Conservation (phyloP, 2,797 vertebrate genomes). For the Peromyscus eremicus region DNA sequence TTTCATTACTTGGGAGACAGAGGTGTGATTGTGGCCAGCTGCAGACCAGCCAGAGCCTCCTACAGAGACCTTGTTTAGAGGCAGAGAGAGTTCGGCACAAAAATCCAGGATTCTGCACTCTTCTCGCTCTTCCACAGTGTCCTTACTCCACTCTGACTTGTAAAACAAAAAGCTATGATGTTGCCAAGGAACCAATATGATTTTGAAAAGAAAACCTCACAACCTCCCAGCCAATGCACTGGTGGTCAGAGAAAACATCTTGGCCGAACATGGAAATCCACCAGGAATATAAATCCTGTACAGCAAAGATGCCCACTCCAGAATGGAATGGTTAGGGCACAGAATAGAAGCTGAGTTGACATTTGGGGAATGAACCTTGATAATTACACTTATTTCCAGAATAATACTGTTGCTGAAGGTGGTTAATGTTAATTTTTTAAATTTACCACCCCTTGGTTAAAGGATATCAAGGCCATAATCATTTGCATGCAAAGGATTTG, state of each 20-base stretch:
- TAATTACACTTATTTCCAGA: slow-evolving; percentile 2
- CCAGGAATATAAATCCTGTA: not conserved
- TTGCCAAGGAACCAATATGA: not conserved
- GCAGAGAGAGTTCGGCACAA: not conserved
- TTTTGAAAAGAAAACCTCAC: not conserved
- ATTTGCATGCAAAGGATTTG: not conserved
- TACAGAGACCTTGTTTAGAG: not conserved
- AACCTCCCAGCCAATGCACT: not conserved
- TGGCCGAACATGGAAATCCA: not conserved
- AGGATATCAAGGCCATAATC: not conserved
- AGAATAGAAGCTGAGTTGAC: not conserved
- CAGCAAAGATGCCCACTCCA: not conserved
- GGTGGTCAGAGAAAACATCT: not conserved
- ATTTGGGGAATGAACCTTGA: not conserved
- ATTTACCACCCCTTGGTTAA: not conserved
- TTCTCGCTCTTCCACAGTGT: not conserved
- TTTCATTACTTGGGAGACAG: not conserved
- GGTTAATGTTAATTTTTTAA: not conserved
- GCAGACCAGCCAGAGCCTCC: not conserved
- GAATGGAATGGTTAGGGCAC: not conserved
- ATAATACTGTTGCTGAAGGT: slow-evolving; percentile 2
- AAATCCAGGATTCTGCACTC: not conserved
- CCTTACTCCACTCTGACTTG: not conserved
- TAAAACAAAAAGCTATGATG: not conserved
- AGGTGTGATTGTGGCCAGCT: not conserved